A percentile compares a stretch with the other conserved stretches of the same genome.
These are phyloP conservation scores for Drosophila asahinai DNA, from an alignment of 1,140 invertebrate genomes.

Conservation along the genomic window DNA sequence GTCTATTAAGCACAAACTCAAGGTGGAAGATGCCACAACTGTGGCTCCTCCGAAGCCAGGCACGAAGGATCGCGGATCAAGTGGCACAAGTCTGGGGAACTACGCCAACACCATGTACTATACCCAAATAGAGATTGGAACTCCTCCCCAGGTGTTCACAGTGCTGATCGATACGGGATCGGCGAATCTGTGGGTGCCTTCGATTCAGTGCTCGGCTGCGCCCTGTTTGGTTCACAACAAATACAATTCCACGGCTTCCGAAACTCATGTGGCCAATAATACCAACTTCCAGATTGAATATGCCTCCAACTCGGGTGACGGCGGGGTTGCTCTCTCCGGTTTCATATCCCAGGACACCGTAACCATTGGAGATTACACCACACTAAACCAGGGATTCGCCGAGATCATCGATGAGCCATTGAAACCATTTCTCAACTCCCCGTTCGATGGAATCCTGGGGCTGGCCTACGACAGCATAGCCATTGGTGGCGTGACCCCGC, in stretches of 20 bases:
- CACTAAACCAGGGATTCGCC: slow-evolving; percentile 95
- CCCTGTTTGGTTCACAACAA: slow-evolving; percentile 95
- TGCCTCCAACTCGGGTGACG: slow-evolving; percentile 93
- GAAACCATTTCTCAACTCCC: slow-evolving; percentile 96
- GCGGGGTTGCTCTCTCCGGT: slow-evolving; percentile 89
- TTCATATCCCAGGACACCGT: slow-evolving; percentile 96
- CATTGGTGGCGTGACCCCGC: slow-evolving; percentile 94
- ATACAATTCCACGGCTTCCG: slow-evolving; percentile 95
- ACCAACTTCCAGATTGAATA: slow-evolving; percentile 96
- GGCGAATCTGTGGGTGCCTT: slow-evolving; percentile 99
- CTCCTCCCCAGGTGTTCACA: slow-evolving; percentile 95
- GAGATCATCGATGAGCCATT: slow-evolving; percentile 93
- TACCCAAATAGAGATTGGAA: slow-evolving; percentile 95
- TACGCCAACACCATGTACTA: slow-evolving; percentile 96
- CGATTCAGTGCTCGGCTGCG: slow-evolving; percentile 92
- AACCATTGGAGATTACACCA: slow-evolving; percentile 87
- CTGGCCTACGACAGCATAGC: slow-evolving; percentile 95
- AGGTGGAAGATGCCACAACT: not conserved
- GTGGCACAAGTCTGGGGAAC: slow-evolving; percentile 16
- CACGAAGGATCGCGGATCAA: not conserved
- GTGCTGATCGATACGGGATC: slow-evolving; percentile 99
- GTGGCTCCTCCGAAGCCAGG: not conserved
- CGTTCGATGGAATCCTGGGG: slow-evolving; percentile 98
- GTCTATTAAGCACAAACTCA: slow-evolving; percentile 36
- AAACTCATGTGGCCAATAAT: slow-evolving; percentile 94